These are phyloP conservation scores for Sialis lutaria DNA, from an alignment of 2,888 invertebrate species.

Conservation along the genomic window DNA sequence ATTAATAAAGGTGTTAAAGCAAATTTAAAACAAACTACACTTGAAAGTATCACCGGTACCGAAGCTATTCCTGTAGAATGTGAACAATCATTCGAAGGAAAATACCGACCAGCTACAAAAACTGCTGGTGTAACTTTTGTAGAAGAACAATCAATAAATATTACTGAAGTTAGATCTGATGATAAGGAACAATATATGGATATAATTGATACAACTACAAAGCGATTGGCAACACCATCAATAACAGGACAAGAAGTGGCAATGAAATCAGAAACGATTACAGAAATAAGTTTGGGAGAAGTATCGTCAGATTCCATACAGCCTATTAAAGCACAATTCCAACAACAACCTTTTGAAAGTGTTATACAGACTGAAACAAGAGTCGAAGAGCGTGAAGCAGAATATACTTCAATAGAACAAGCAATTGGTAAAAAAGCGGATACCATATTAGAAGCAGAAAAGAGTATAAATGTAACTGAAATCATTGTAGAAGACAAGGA, in stretches of 20 bases:
- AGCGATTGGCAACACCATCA: constrained; percentile 21
- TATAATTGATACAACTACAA: constrained; percentile 13
- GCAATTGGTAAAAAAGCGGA: constrained; percentile 24
- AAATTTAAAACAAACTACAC: constrained; percentile 7
- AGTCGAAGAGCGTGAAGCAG: constrained; percentile 21
- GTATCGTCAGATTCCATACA: constrained; percentile 5
- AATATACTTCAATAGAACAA: constrained; percentile 7
- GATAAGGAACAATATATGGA: constrained; percentile 20
- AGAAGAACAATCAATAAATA: constrained; percentile 29
- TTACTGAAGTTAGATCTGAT: constrained; percentile 19
- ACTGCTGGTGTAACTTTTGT: constrained; percentile 28
- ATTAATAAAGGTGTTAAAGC: constrained; percentile 9
- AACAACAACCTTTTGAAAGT: constrained; percentile 18
- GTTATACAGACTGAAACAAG: constrained; percentile 18
- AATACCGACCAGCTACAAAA: constrained; percentile 28
- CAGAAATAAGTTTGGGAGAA: constrained; percentile 9
- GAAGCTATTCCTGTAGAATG: not conserved
- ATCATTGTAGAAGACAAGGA: constrained; percentile 30
- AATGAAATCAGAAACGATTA: constrained; percentile 16
- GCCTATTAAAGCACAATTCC: constrained; percentile 15
- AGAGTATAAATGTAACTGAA: constrained; percentile 28
- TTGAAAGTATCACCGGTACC: constrained; percentile 9
- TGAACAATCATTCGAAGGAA: constrained; percentile 20
- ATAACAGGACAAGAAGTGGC: constrained; percentile 25
- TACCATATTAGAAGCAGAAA: constrained; percentile 24